Base-by-base conservation (phyloP, 1,140 invertebrate species). In the Drosophila serrata region DNA sequence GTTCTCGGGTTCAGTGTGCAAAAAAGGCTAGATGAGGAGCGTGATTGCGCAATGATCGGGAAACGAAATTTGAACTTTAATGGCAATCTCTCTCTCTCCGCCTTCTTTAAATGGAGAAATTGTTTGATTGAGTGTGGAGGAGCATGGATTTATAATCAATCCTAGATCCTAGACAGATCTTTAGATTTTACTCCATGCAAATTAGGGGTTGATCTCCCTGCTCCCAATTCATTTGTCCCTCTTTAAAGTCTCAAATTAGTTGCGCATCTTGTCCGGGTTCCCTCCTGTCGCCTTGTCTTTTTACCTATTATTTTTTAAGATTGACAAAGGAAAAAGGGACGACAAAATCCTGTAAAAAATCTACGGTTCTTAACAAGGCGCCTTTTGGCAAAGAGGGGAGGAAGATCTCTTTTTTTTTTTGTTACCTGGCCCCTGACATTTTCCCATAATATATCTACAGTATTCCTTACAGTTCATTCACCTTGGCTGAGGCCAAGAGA, bases 11-110 rank as follows among this genome's bases (percentile, higher is more conserved):
- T 87, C 77, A 87, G 33, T 88, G 76, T 74, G 68, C 72, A 88
- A 76, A 72, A 51, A 76, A 79, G 84, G 84, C 80, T 77, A 84
- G 73, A 80, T 84, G 68, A 80, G 80, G 63, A 87, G 84, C 85
- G 84, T 87, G 84, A 88, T 87, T 88, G 58, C 46, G 59, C 63
- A 81, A 85, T 74, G 64, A 77, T 63, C 58, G 46, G 58, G 19
- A 56, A 68, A 39, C 40, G 40, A 61, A 61, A 24, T 73, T 51
- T 73, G 69, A 73, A 73, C 69, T 69, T 55, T 68, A 46, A 74
- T 81, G 49, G 45, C 43, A 64, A 17, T 19, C 53, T 80, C 61
- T 69, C 48, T 85, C 61, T 69, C 48, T 51, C 17, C 48, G 27
- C 48, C 17, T 33, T 33, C 27, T 24, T 35, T 11, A 24, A 24